Evolutionary conservation across 2,797 vertebrate species (phyloP).

Genomic region (Pachyuromys duprasi): DNA sequence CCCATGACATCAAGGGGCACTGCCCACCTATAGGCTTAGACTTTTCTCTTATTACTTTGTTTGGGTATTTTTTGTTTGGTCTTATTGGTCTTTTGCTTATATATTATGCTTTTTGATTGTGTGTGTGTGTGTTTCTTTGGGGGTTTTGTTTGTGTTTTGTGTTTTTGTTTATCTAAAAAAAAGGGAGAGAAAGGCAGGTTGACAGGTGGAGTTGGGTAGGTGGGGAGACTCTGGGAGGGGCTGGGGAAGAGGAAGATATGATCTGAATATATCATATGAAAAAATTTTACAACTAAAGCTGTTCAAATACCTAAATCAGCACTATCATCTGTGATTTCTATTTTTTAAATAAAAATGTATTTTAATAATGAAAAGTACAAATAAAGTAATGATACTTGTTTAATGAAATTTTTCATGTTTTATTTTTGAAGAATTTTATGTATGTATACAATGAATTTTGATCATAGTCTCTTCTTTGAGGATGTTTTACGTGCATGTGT

Average conservation of each 20-base stretch:
- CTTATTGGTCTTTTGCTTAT: not conserved
- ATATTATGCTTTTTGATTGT: not conserved
- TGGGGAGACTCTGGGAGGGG: not conserved
- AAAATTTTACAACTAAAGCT: not conserved
- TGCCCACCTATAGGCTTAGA: not conserved
- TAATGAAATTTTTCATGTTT: not conserved
- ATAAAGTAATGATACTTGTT: not conserved
- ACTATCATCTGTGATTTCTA: not conserved
- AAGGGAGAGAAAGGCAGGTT: too few relatives aligned
- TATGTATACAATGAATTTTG: not conserved
- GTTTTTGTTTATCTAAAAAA: not conserved
- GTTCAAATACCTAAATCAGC: not conserved
- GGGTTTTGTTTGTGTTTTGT: not conserved
- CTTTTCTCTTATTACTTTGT: not conserved
- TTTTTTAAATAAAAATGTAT: not conserved
- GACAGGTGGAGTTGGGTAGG: not conserved
- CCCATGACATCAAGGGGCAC: too few relatives aligned
- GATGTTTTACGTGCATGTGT: not conserved
- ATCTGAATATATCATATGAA: not conserved
- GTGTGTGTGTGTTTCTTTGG: not conserved
- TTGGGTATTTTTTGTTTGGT: not conserved
- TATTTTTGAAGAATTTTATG: not conserved
- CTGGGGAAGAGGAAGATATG: not conserved
- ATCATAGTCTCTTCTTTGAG: not conserved
- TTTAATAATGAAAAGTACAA: not conserved